Evolutionary conservation across 2,113 vertebrate species (phyloP).

Genomic region (Xiphias gladius): DNA sequence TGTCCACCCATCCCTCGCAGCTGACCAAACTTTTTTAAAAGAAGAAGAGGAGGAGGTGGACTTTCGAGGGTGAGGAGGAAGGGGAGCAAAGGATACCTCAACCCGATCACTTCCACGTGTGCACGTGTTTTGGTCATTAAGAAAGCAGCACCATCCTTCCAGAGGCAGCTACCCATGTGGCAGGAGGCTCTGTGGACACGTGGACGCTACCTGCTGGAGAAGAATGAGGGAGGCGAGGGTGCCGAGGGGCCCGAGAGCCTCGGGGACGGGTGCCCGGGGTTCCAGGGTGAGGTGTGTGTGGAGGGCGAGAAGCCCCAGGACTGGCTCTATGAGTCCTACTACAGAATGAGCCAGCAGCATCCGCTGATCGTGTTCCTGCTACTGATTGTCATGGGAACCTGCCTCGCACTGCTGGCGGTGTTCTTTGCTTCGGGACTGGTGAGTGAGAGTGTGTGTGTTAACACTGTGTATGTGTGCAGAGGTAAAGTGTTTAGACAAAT

Average conservation of each 20-base stretch:
- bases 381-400: conserved; percentile 97
- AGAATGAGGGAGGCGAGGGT: conserved; percentile 75
- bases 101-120: neutral
- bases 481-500: conserved; percentile 1
- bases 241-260: conserved; percentile 71
- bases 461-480: neutral
- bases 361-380: conserved; percentile 97
- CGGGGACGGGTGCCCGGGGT: conserved; percentile 65
- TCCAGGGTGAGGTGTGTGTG: conserved; percentile 64
- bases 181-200: conserved; percentile 82
- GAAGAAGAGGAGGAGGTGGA: conserved; percentile 11
- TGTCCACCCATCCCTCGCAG: conserved; percentile 46
- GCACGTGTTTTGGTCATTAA: conserved; percentile 18
- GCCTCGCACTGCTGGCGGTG: conserved; percentile 93
- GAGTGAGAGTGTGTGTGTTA: conserved; percentile 64
- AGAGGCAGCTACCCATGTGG: conserved; percentile 76
- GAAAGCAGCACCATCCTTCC: conserved; percentile 26
- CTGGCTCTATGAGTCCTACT: conserved; percentile 99
- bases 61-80: neutral
- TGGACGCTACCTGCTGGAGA: conserved; percentile 82
- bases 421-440: conserved; percentile 98
- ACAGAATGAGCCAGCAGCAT: conserved; percentile 99
- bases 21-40: conserved; percentile 61
- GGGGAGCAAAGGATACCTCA: conserved; percentile 10
- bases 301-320: conserved; percentile 86